Base-by-base conservation (phyloP, 2,888 invertebrate genomes). In the Automeris io region DNA sequence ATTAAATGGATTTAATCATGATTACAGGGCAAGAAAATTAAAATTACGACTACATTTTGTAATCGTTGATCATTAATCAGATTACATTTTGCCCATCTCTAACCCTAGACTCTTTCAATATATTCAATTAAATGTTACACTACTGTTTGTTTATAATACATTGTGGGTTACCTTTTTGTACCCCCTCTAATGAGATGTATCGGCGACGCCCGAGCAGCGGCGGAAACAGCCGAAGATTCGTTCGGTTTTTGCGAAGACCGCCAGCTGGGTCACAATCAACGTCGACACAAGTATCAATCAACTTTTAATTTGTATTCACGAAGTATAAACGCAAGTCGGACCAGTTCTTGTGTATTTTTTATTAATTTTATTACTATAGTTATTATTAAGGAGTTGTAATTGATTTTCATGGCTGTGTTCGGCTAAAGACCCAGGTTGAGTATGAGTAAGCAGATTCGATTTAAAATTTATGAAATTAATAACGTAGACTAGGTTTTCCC, bases 171-270 rank as follows among this genome's bases (percentile, higher is more conserved):
- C 9, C 12, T 18, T 37, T 37, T 37, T 37, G 22, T 29, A 37
- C 31, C 19, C 8, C 35, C 40, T 32, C 43, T 45, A 45, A 47
- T 42, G 42, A 43, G 45, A 31, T 36, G 23, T 23, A 31, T 26
- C 42, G 40, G 37, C 26, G 39, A 40, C 29, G 31, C 29, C 33
- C 16, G 21, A 5, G 18, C 6, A 18, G 9, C 7, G 13, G 12
- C 11, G 18, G 35, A 19, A 19, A 29, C 21, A 36, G 11, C 13
- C 29, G 36, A 36, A 19, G 25, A 18, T n/a, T 31, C 16, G 29
- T 29, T 22, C 22, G 7, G 22, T 37, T 37, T 36, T 31, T 37
- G 36, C 36, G 26, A 18, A 29, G 36, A 37, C 29, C 29, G 21
- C 29, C 36, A 29, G 36, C 36, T 36, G 36, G 19, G 19, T 19